Evolutionary conservation across 2,888 invertebrate species (phyloP), one percentile per base, ranked within the genome.

Genomic region (Drepanosiphum platanoidis): DNA sequence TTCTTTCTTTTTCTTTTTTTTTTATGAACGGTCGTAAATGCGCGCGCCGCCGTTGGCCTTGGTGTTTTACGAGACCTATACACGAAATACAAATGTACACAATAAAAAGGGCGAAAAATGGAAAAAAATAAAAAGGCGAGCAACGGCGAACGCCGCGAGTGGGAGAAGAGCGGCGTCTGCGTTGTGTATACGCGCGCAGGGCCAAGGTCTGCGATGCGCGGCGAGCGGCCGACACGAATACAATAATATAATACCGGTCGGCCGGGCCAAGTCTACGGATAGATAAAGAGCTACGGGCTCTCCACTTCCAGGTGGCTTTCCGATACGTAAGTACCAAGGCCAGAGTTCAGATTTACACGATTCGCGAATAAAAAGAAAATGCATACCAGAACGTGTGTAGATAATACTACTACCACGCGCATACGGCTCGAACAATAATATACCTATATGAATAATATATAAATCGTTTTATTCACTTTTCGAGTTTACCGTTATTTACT

Each of bases 1-100:
- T 64, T 30, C 30, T 64, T 75, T n/a, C 77, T 11, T 22, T n/a
- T n/a, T n/a, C n/a, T n/a, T 81, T 58, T 82, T 39, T 70, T 72
- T 66, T 64, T 66, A 75, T 68, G 68, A 46, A 75, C 66, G 46
- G 30, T 83, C 75, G 52, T 83, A 83, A 74, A 83, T 58, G 30
- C 15, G 36, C 39, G 0, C 42, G 30, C 22, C n/a, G 52, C 22
- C n/a, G 52, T 82, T 27, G 66, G 30, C 74, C 75, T 83, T 46
- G 83, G 32, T 11, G 66, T 66, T 83, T n/a, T 75, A 74, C 82
- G 64, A 82, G 72, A 81, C 61, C 58, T n/a, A 34, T 32, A 46
- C 64, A 72, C 32, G n/a, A 82, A n/a, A 72, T 61, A 72, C 9
- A 27, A 32, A 82, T 46, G n/a, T 11, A 74, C 66, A 68, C 22